phyloP scores from a whole-genome alignment of 2,888 invertebrate species.

The Brachycybe producta region DNA sequence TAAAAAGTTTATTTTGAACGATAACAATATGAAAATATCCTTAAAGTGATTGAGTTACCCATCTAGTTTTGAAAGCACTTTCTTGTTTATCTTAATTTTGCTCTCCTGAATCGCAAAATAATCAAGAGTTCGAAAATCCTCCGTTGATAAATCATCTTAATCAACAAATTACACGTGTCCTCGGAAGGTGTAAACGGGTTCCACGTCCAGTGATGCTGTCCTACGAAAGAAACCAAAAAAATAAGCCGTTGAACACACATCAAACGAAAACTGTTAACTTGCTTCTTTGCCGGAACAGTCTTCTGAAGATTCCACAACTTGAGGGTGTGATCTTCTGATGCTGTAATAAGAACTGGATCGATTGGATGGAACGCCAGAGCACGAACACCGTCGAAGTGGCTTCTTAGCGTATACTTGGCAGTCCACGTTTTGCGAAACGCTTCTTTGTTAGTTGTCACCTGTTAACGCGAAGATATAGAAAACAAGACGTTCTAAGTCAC shows the following conservation, averaged over 20 bases:
- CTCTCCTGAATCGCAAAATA: too few relatives aligned
- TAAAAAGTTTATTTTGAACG: too few relatives aligned
- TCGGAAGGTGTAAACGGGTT: conserved; percentile 96
- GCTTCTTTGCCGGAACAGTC: conserved; percentile 92
- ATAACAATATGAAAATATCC: too few relatives aligned
- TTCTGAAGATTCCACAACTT: conserved; percentile 99
- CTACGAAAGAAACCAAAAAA: conserved; percentile 31
- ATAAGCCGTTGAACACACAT: neutral
- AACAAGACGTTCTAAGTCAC: neutral
- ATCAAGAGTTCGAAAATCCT: too few relatives aligned
- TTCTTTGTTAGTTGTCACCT: conserved; percentile 65
- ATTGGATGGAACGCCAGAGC: conserved; percentile 87
- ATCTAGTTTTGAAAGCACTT: too few relatives aligned
- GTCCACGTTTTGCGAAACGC: conserved; percentile 90
- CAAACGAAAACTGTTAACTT: conserved; percentile 24
- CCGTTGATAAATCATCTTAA: neutral
- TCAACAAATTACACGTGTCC: conserved; percentile 47
- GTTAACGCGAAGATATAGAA: conserved; percentile 17
- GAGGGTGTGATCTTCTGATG: conserved; percentile 95
- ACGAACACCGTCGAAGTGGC: conserved; percentile 85
- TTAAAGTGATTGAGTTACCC: too few relatives aligned
- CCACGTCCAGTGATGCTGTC: conserved; percentile 88
- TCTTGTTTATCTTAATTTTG: too few relatives aligned
- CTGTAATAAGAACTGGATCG: conserved; percentile 92
- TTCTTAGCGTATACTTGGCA: conserved; percentile 88